phyloP scores from a whole-genome alignment of 2,888 invertebrate species.

The Anticlea derivata region DNA sequence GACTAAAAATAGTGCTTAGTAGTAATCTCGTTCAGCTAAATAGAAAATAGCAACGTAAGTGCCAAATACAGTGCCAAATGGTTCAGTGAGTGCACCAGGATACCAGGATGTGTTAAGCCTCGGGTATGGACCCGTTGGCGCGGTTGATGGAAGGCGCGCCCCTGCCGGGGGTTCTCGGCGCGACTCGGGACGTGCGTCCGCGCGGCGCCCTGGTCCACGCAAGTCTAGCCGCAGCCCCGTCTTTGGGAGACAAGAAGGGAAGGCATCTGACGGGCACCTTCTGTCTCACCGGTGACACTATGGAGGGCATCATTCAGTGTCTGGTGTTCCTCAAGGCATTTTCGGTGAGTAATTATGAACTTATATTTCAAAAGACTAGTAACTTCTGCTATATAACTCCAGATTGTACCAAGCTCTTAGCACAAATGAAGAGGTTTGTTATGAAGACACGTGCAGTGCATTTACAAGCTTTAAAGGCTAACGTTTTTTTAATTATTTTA shows the following conservation, averaged over 20 bases:
- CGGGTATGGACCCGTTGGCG: conserved; percentile 91
- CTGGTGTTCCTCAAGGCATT: conserved; percentile 96
- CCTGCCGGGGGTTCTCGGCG: conserved; percentile 83
- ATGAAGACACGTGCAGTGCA: no score
- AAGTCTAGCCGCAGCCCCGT: conserved; percentile 89
- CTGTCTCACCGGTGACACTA: conserved; percentile 94
- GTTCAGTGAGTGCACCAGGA: conserved; percentile 31
- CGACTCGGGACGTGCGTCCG: conserved; percentile 81
- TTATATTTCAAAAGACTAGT: not conserved
- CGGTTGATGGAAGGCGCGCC: conserved; percentile 91
- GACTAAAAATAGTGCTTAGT: no score
- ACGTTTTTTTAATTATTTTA: not conserved
- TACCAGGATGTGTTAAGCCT: conserved; percentile 37
- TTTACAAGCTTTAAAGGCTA: no score
- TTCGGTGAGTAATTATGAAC: conserved; percentile 87
- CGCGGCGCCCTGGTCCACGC: conserved; percentile 91
- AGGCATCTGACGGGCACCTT: conserved; percentile 94
- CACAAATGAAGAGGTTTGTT: not conserved
- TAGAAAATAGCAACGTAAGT: not conserved
- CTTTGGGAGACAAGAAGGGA: conserved; percentile 88
- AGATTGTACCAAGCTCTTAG: not conserved
- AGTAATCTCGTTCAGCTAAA: no score
- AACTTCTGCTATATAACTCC: not conserved
- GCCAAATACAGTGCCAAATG: conserved; percentile 19
- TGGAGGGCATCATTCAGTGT: conserved; percentile 97